phyloP scores from a whole-genome alignment of 2,113 vertebrate species.

The Passer domesticus region DNA sequence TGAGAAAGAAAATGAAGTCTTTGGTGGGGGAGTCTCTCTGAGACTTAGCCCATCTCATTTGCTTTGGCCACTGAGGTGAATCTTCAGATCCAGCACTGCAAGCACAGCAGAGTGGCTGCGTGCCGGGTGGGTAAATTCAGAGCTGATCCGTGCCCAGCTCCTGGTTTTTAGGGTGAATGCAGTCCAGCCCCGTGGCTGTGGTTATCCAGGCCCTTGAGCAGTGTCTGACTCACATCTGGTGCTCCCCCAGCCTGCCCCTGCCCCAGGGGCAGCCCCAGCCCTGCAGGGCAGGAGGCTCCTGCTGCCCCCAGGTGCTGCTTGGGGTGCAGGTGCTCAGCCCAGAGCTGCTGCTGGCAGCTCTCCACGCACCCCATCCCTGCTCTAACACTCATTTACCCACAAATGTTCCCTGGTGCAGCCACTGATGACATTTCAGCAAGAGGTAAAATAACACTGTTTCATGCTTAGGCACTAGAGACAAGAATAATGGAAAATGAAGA shows the following conservation, averaged over 20 bases:
- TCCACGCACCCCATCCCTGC: neutral
- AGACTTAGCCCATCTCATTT: neutral
- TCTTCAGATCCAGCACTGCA: neutral
- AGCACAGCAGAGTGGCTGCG: neutral
- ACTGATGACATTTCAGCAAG: neutral
- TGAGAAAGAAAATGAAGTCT: neutral
- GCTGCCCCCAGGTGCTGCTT: neutral
- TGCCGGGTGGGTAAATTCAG: neutral
- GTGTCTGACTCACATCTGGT: fast-evolving
- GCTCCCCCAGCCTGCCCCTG: neutral
- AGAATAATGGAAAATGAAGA: neutral
- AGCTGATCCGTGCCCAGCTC: neutral
- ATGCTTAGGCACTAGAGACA: neutral
- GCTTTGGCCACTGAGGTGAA: neutral
- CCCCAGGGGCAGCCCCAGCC: neutral
- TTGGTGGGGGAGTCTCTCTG: neutral
- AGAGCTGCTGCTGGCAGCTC: neutral
- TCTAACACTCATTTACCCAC: neutral
- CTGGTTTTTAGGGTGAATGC: neutral
- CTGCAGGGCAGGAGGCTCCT: fast-evolving
- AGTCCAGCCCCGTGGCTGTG: neutral
- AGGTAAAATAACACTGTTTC: neutral
- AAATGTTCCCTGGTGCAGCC: neutral
- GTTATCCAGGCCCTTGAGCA: fast-evolving
- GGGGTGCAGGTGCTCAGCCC: neutral